Base-by-base conservation (phyloP, 2,113 vertebrate genomes). In the Malurus cyaneus region DNA sequence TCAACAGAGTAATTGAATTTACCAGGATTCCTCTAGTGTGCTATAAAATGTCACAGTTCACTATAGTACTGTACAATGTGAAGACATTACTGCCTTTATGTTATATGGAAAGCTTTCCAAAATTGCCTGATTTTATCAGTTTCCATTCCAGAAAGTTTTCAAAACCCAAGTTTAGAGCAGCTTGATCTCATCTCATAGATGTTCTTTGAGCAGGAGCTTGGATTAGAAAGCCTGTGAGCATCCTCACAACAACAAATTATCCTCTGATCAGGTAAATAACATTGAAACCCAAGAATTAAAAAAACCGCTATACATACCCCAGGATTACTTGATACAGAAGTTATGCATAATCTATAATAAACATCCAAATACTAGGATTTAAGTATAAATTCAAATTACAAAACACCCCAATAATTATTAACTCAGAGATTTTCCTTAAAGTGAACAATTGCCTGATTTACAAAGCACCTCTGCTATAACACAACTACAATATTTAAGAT, bases 401-500 rank as follows among this genome's bases (percentile, higher is more conserved):
- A 79, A 73, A 34, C 13, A 41, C 4, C 14, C 50, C 42, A 80
- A 53, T 46, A 93, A 61, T 64, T 50, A 62, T 54, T 46, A 86
- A 84, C 41, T 61, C 26, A 56, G 50, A 79, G 31, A 8, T 50
- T 66, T 72, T 93, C 81, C 82, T 80, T 44, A 49, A 92, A 92
- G 28, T 32, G 36, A 82, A 47, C 19, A 86, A 71, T 59, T 72
- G 60, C 19, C 49, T 54, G 57, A 80, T n/a, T 34, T 79, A 94
- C 17, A 41, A 44, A 82, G 62, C 18, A 52, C 3, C 29, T 56
- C 57, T 78, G 47, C 85, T 78, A 34, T 50, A 87, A 69, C n/a
- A 73, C 50, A 90, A 34, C 77, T 69, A 92, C 89, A 60, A 60
- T 60, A 62, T 77, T 70, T 86, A 92, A 93, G 24, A 23, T 90